These are phyloP conservation scores for Carassius auratus DNA, from an alignment of 2,113 vertebrate genomes.

Conservation along the genomic window DNA sequence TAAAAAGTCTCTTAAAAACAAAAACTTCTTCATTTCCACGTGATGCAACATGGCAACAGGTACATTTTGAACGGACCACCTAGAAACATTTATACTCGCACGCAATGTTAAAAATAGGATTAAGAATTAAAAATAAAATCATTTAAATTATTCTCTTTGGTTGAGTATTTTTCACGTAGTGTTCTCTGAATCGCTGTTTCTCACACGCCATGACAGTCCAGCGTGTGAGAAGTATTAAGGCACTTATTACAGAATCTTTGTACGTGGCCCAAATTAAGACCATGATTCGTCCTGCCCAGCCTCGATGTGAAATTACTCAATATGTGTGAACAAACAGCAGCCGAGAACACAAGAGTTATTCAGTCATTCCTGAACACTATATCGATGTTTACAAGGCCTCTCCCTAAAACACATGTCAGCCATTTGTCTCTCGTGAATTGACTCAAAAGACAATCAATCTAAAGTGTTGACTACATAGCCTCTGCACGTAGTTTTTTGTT, in stretches of 20 bases:
- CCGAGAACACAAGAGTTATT: background rate
- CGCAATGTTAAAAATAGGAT: background rate
- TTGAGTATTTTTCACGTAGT: background rate
- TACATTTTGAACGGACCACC: background rate
- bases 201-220: background rate
- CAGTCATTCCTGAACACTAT: background rate
- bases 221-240: background rate
- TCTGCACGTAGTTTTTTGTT: background rate
- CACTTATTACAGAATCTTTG: background rate
- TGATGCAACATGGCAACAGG: background rate
- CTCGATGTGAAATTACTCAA: background rate
- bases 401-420: background rate
- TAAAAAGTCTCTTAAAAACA: background rate
- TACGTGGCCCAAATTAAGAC: background rate
- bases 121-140: background rate
- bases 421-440: background rate
- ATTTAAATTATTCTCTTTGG: slow-evolving; percentile 1
- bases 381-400: background rate
- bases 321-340: background rate
- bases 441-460: background rate
- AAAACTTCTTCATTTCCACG: slow-evolving; percentile 6
- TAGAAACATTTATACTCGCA: background rate
- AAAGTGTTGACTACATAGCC: background rate
- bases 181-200: background rate
- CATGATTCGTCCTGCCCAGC: background rate